phyloP scores from a whole-genome alignment of 1,140 invertebrate species.

The Conus betulinus region DNA sequence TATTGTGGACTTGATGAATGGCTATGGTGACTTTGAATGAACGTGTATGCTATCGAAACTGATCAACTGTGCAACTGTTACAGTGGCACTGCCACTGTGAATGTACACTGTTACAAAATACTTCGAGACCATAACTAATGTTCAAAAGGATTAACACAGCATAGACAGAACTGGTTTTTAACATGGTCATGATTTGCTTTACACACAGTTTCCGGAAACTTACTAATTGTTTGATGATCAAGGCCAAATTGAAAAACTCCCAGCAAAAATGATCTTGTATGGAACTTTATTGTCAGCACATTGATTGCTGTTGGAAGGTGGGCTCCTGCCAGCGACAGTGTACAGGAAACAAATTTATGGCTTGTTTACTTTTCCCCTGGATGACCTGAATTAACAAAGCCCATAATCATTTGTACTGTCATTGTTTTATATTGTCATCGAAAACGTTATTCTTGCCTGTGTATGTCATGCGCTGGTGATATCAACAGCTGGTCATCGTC shows the following conservation, averaged over 20 bases:
- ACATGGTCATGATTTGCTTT: too few relatives aligned
- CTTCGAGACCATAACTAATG: too few relatives aligned
- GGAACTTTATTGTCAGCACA: neutral
- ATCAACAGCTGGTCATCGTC: neutral
- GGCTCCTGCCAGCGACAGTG: neutral
- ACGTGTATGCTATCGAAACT: neutral
- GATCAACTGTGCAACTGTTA: too few relatives aligned
- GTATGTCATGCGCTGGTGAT: neutral
- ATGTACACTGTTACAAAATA: neutral
- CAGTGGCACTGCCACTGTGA: neutral
- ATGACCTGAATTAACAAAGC: neutral
- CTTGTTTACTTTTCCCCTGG: neutral
- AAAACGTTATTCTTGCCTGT: neutral
- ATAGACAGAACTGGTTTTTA: too few relatives aligned
- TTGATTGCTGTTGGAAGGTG: neutral
- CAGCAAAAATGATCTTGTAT: too few relatives aligned
- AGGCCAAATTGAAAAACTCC: too few relatives aligned
- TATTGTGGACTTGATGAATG: too few relatives aligned
- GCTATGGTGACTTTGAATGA: neutral
- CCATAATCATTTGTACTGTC: neutral
- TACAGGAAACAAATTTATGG: too few relatives aligned
- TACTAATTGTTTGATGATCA: too few relatives aligned
- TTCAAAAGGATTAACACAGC: too few relatives aligned
- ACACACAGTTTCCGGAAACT: too few relatives aligned
- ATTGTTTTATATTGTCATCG: neutral